A percentile compares a stretch with the other conserved stretches of the same genome.
Evolutionary conservation across 2,113 vertebrate genomes (phyloP).

Genomic region (Trinectes maculatus): DNA sequence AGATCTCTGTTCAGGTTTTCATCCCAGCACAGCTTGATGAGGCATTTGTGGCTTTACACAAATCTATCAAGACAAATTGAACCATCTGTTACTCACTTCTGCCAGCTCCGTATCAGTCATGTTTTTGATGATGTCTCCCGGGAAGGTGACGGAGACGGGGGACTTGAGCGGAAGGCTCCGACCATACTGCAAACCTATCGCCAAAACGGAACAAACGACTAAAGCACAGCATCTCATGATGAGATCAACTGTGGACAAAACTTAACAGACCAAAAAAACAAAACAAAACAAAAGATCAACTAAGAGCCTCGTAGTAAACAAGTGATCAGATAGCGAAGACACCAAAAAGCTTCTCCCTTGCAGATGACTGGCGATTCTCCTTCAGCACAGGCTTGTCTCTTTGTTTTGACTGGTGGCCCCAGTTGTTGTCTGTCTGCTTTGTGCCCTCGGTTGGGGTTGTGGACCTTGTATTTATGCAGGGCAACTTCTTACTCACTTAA

Average conservation of each 20-base stretch:
- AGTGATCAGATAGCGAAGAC: conserved; percentile 7
- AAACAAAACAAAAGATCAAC: too few relatives aligned
- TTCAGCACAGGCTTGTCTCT: conserved; percentile 25
- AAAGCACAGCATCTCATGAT: conserved; percentile 73
- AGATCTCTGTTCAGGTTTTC: conserved; percentile 10
- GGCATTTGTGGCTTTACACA: conserved; percentile 10
- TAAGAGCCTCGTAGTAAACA: conserved; percentile 6
- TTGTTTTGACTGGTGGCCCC: conserved; percentile 51
- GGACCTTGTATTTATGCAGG: conserved; percentile 73
- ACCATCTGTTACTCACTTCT: conserved; percentile 82
- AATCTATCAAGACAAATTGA: conserved; percentile 31
- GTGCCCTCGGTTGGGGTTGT: conserved; percentile 35
- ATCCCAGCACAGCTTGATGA: conserved; percentile 33
- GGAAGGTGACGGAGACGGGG: conserved; percentile 82
- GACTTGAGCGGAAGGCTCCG: conserved; percentile 78
- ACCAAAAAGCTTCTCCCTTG: conserved; percentile 16
- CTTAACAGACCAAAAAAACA: background rate
- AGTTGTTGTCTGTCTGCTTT: conserved; percentile 40
- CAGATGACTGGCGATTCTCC: conserved; percentile 15
- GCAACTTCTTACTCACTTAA: conserved; percentile 72
- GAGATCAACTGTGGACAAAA: conserved; percentile 45
- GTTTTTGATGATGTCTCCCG: conserved; percentile 83
- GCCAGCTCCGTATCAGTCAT: conserved; percentile 82
- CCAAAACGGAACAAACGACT: conserved; percentile 72
- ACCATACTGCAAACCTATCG: conserved; percentile 63